Conservation (phyloP, 2,888 invertebrate genomes). For the Hedychridium roseum region DNA sequence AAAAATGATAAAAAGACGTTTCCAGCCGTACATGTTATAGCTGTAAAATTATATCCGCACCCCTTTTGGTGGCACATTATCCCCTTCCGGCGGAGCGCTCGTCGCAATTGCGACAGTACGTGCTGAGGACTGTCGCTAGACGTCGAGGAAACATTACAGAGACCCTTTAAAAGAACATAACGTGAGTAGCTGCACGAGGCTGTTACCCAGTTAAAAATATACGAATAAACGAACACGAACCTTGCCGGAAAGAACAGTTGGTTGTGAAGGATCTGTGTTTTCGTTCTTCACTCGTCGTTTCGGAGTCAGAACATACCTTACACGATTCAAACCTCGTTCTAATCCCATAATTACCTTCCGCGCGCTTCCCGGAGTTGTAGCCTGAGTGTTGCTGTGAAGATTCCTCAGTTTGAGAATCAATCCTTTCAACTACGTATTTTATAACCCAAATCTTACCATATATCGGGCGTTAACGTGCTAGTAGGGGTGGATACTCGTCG, state of each 20-base stretch:
- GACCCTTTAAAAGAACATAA: constrained; percentile 63
- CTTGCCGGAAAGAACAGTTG: constrained; percentile 65
- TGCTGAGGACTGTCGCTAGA: constrained; percentile 72
- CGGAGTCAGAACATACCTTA: constrained; percentile 77
- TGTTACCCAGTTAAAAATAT: background rate
- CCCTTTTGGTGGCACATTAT: constrained; percentile 73
- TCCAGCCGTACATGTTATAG: background rate
- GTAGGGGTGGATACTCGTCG: constrained; percentile 42
- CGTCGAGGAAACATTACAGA: constrained; percentile 78
- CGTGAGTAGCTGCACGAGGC: background rate
- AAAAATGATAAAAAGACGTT: constrained; percentile 1
- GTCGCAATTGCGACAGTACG: constrained; percentile 70
- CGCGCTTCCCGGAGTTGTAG: constrained; percentile 66
- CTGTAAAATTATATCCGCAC: constrained; percentile 54
- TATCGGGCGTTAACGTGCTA: constrained; percentile 26
- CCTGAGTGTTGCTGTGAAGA: constrained; percentile 40
- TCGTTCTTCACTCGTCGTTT: constrained; percentile 61
- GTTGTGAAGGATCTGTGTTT: constrained; percentile 54
- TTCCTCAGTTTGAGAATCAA: too few species aligned
- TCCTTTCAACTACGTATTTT: too few species aligned
- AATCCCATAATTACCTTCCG: constrained; percentile 73
- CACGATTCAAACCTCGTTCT: constrained; percentile 73
- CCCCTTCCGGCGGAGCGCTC: constrained; percentile 71
- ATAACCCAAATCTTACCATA: constrained; percentile 33
- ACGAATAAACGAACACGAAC: constrained; percentile 45